Base-by-base conservation (phyloP, 2,797 vertebrate genomes). In the Remorina albescens region DNA sequence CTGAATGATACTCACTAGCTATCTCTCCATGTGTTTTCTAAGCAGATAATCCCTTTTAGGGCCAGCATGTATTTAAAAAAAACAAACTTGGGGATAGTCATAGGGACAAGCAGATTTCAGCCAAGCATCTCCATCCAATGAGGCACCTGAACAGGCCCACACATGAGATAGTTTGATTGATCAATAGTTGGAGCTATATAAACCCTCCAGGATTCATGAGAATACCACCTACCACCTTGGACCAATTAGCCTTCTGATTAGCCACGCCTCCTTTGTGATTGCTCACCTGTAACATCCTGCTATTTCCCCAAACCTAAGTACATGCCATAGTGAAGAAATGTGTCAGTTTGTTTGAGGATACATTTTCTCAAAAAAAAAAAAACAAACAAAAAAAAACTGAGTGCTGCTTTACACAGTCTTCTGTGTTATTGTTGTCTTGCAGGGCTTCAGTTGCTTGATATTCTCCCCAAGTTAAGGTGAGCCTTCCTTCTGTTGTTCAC, bases 381-480 rank as follows among this genome's bases (percentile, higher is more conserved):
- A 8, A 76, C 34, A 28, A 64, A 36, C 63, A 67, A 77, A 32
- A 0, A 8, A 76, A 37, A 28, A 64, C 2, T 60, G 6, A 49
- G 19, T 42, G 44, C 25, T 78, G 62, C 80, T 21, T 55, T 59
- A 60, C 10, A 71, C 10, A n/a, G 0, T 0, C 2, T 26, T 76
- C 54, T 67, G 23, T 81, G 67, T 79, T 72, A 3, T 78, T 74
- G 34, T 66, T 76, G 63, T 83, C 73, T 67, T 84, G 54, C 90
- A 99, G 98, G 98, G 47, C 95, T 99, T 80, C 97, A 98, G 76
- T 88, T 99, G 42, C 93, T 99, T 92, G 97, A 97, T 77, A 71
- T 96, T 64, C 93, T 99, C 81, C 96, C 96, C 25, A 97, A 97
- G 82, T 92, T 99, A 66, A 96, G 97, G 98, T 99, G 93, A 96